Base-by-base conservation (phyloP, 2,113 vertebrate species). In the Caranx melampygus region DNA sequence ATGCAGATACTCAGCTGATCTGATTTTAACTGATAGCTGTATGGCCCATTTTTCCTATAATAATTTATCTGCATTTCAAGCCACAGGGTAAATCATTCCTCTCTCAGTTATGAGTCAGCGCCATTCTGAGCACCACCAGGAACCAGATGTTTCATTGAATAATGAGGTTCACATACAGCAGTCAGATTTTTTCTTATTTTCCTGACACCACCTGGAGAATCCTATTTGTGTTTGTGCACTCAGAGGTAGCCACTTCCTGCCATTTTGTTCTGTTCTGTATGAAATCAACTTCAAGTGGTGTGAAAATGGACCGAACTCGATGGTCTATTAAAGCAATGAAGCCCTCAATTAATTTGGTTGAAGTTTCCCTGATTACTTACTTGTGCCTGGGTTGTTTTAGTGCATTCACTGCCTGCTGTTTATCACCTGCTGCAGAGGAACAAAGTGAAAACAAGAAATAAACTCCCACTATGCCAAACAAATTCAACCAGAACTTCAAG, bases 1-100 rank as follows among this genome's bases (percentile, higher is more conserved):
- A 87, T 6, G 4, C 26, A 75, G 51, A 75, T 59, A 54, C 51
- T 51, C 21, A 54, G 47, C 21, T 57, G 20, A 79, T 72, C 49
- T 20, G 33, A 49, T 72, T 31, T 62, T 49, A 61, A 37, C 51
- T 59, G 35, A 67, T 60, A 60, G 35, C 45, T n/a, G 9, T 13
- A 54, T 51, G 40, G 57, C 31, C 16, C 18, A 42, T 63, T 69
- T 52, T 59, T 54, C 8, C 3, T 11, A 20, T 33, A 33, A 34
- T 42, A 11, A 47, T 80, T 62, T 68, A 64, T 67, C 8, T 67
- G 14, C 67, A 80, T 54, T 63, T 63, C 9, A 31, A 74, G 7
- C 34, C 33, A 64, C 42, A 45, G 26, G 21, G 13, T 5, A 33
- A 33, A 51, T 61, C n/a, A 65, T 61, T 26, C 35, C 5, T 61